Evolutionary conservation across 2,797 vertebrate species (phyloP).

Genomic region (Anguilla marmorata): DNA sequence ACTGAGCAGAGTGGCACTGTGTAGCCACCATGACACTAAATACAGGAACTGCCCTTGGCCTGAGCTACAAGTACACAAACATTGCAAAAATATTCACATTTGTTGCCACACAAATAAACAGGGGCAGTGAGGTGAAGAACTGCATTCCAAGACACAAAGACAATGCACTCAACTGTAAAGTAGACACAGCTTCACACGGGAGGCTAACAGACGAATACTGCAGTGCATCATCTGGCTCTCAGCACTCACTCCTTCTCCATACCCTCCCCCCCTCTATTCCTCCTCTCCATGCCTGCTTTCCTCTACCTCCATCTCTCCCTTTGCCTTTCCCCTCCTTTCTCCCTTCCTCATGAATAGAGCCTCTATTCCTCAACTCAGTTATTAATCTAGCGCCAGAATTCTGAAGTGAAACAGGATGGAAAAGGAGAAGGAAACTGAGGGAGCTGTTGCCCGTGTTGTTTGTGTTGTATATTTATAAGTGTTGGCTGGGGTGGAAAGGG

Average conservation of each 20-base stretch:
- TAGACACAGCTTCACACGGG: background rate
- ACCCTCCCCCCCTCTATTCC: background rate
- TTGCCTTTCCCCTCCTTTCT: constrained; percentile 2
- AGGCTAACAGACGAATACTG: background rate
- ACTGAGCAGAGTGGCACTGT: background rate
- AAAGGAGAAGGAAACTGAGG: background rate
- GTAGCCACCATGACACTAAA: background rate
- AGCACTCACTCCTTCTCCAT: background rate
- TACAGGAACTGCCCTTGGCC: background rate
- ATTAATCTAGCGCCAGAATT: constrained; percentile 21
- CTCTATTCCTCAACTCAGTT: constrained; percentile 34
- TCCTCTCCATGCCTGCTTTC: background rate
- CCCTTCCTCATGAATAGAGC: constrained; percentile 31
- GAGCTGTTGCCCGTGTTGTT: constrained; percentile 1
- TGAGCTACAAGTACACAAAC: background rate
- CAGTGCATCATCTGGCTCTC: background rate
- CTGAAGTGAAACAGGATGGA: background rate
- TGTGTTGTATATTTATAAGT: background rate
- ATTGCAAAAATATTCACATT: background rate
- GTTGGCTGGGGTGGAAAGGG: background rate
- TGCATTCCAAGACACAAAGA: background rate
- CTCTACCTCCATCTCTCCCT: background rate
- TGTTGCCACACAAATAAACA: background rate
- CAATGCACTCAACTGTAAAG: background rate
- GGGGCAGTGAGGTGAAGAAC: background rate